Evolutionary conservation across 2,888 invertebrate species (phyloP).

Genomic region (Neoaliturus tenellus): DNA sequence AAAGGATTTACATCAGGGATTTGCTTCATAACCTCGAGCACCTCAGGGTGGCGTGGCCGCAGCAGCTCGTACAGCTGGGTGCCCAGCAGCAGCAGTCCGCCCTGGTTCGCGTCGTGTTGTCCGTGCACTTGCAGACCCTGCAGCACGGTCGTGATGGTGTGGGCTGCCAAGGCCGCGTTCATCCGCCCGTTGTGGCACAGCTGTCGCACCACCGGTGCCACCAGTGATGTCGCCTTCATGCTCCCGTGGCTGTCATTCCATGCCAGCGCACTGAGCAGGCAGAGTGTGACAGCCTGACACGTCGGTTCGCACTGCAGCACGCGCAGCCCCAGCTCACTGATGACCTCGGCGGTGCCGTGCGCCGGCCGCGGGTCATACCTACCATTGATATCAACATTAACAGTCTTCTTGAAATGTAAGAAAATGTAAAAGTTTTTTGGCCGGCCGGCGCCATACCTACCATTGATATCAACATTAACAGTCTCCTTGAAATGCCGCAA

Average conservation of each 20-base stretch:
- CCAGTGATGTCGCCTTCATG: slow-evolving; percentile 85
- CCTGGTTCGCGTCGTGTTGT: slow-evolving; percentile 93
- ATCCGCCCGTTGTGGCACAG: slow-evolving; percentile 79
- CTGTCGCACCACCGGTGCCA: slow-evolving; percentile 82
- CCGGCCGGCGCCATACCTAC: too few relatives aligned
- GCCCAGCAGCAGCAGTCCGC: slow-evolving; percentile 73
- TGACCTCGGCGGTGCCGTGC: too few relatives aligned
- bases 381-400: too few relatives aligned
- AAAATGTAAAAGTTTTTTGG: too few relatives aligned
- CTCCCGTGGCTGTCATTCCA: slow-evolving; percentile 93
- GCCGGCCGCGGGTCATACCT: too few relatives aligned
- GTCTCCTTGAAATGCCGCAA: too few relatives aligned
- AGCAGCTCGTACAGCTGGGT: slow-evolving; percentile 90
- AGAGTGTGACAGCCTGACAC: slow-evolving; percentile 79
- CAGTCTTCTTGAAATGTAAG: too few relatives aligned
- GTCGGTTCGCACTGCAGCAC: slow-evolving; percentile 81
- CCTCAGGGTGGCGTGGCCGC: slow-evolving; percentile 84
- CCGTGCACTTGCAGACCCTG: slow-evolving; percentile 91
- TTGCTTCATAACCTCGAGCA: slow-evolving; percentile 82
- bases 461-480: too few relatives aligned
- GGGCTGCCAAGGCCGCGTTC: slow-evolving; percentile 80
- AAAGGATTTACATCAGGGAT: slow-evolving; percentile 89
- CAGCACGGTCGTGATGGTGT: slow-evolving; percentile 82
- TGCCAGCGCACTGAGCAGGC: slow-evolving; percentile 72
- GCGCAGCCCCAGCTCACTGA: slow-evolving; percentile 88